A percentile compares a stretch with the other conserved stretches of the same genome.
These are phyloP conservation scores for Danio choprae DNA, from an alignment of 2,797 vertebrate species.

Conservation along the genomic window DNA sequence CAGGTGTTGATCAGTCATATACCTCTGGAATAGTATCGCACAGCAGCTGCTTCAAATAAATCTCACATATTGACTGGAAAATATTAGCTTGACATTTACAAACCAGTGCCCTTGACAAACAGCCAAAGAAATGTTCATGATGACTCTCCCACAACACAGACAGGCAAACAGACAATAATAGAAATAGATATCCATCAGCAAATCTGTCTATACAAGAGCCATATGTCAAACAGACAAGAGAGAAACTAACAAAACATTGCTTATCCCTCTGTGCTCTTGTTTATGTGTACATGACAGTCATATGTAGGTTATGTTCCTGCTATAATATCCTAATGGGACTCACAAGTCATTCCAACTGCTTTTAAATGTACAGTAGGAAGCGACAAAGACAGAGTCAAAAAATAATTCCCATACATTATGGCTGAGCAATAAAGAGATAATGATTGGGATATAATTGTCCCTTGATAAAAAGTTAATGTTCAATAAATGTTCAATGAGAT, in stretches of 20 bases:
- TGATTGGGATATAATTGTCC: no score
- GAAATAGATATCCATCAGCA: slow-evolving; percentile 36
- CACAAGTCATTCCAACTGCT: neutral
- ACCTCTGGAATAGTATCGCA: neutral
- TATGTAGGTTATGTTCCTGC: slow-evolving; percentile 17
- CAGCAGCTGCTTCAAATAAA: neutral
- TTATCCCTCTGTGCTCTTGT: neutral
- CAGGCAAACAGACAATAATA: slow-evolving; percentile 38
- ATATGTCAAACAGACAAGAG: slow-evolving; percentile 21
- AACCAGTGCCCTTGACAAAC: slow-evolving; percentile 28
- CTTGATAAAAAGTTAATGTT: no score
- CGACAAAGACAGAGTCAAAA: slow-evolving; percentile 42
- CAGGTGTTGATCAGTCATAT: neutral
- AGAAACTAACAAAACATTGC: neutral
- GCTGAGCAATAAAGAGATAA: no score
- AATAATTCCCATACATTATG: neutral
- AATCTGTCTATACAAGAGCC: slow-evolving; percentile 25
- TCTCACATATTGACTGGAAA: slow-evolving; percentile 12
- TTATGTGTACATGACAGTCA: slow-evolving; percentile 5
- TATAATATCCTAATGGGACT: slow-evolving; percentile 31
- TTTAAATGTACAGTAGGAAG: neutral
- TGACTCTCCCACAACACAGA: slow-evolving; percentile 36
- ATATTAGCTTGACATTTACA: slow-evolving; percentile 45
- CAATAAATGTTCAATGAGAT: no score
- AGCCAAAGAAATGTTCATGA: slow-evolving; percentile 9